A percentile compares a stretch with the other conserved stretches of the same genome.
These are phyloP conservation scores for Phlogophora meticulosa DNA, from an alignment of 2,888 invertebrate species.

Conservation along the genomic window DNA sequence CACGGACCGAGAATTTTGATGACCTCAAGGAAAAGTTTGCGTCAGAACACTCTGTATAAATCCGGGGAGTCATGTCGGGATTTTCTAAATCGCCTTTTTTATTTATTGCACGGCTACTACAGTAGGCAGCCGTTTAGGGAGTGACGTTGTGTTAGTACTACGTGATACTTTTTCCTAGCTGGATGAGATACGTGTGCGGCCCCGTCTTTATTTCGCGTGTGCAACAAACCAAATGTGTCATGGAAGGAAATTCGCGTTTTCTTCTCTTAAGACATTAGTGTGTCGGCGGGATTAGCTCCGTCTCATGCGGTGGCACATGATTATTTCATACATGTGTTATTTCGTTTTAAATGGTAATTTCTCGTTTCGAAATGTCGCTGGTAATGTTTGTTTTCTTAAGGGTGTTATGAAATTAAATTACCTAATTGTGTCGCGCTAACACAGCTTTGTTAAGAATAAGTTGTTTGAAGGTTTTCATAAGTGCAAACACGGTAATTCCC, in stretches of 20 bases:
- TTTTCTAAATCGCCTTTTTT: constrained; percentile 89
- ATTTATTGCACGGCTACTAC: constrained; percentile 86
- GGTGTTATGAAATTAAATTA: constrained; percentile 50
- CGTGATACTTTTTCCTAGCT: constrained; percentile 78
- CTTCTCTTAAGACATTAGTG: constrained; percentile 52
- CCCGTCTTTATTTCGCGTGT: constrained; percentile 69
- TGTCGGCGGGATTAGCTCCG: constrained; percentile 46
- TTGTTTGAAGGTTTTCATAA: constrained; percentile 19
- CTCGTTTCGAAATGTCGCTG: constrained; percentile 40
- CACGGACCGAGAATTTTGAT: constrained; percentile 89
- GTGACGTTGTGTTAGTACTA: constrained; percentile 81
- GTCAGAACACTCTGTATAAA: constrained; percentile 88
- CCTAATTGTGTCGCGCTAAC: constrained; percentile 37
- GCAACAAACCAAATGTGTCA: constrained; percentile 60
- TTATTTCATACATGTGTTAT: constrained; percentile 59
- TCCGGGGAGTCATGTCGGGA: constrained; percentile 88
- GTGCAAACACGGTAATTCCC: neutral
- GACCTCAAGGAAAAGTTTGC: constrained; percentile 88
- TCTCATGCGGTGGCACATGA: constrained; percentile 38
- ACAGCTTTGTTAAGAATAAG: constrained; percentile 42
- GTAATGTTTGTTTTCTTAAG: constrained; percentile 47
- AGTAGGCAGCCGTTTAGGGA: constrained; percentile 84
- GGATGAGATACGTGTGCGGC: constrained; percentile 70
- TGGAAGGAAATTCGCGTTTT: constrained; percentile 49
- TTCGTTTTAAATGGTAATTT: constrained; percentile 60